phyloP scores from a whole-genome alignment of 2,113 vertebrate species.

The Cichladusa arquata region DNA sequence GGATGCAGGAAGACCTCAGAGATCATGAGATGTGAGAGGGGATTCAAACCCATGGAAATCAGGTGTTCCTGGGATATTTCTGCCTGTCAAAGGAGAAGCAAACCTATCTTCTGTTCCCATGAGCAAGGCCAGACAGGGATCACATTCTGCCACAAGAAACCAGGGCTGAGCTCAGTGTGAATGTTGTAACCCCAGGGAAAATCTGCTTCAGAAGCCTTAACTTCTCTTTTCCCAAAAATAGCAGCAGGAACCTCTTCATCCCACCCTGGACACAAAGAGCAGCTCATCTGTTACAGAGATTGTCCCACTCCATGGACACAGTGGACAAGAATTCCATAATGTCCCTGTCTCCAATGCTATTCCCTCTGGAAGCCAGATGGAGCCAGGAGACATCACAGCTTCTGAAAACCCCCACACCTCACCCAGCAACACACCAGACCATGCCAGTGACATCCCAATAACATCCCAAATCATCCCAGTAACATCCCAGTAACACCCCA shows the following conservation, averaged over 20 bases:
- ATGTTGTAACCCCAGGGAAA: not conserved
- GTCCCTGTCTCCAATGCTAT: not conserved
- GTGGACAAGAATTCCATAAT: not conserved
- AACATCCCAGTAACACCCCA: not conserved
- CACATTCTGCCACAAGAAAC: not conserved
- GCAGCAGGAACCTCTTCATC: not conserved
- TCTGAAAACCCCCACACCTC: not conserved
- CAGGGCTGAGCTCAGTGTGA: not conserved
- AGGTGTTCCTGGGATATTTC: not conserved
- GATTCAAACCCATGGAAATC: not conserved
- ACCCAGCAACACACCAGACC: not conserved
- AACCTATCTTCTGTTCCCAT: not conserved
- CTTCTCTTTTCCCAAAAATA: not conserved
- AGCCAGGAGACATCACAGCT: not conserved
- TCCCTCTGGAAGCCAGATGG: not conserved
- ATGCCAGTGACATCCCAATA: rapidly evolving
- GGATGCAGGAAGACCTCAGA: not conserved
- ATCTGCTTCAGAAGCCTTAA: not conserved
- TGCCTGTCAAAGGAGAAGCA: not conserved
- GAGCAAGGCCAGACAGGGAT: not conserved
- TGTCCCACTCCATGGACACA: not conserved
- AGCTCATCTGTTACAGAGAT: not conserved
- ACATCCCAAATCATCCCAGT: not conserved
- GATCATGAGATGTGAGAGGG: not conserved
- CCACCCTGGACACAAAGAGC: not conserved